Base-by-base conservation (phyloP, 1,140 invertebrate genomes). In the Nebria ingens region DNA sequence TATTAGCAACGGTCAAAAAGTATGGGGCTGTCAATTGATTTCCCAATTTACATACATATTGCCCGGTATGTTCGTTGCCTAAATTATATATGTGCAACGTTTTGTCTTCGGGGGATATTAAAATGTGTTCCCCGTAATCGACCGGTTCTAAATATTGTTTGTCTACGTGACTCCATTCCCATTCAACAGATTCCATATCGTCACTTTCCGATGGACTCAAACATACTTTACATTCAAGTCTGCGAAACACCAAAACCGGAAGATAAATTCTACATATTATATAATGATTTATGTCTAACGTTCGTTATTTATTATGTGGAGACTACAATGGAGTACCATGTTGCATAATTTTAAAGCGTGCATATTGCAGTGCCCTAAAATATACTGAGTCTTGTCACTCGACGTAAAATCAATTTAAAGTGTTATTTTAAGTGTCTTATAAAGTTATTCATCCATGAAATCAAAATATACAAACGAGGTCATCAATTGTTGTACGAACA, bases 221-320 rank as follows among this genome's bases (percentile, higher is more conserved):
- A 59, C 79, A 80, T 52, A 76, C 64, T 58, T 74, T 68, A 60
- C 77, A 79, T 23, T 73, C 60, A 52, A 80, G 68, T 56, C 75
- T 78, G 49, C 22, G 56, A 56, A 53, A 51, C 19, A 38, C n/a
- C n/a, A n/a, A n/a, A n/a, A n/a, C n/a, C n/a, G n/a, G n/a, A n/a
- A n/a, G n/a, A n/a, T n/a, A n/a, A n/a, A n/a, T n/a, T n/a, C 21
- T 1, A 17, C 2, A 53, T 53, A 22, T 29, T 52, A 23, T 53
- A 21, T 12, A 23, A 56, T 2, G 2, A 51, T 20, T n/a, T n/a
- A n/a, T n/a, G n/a, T n/a, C n/a, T n/a, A n/a, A n/a, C n/a, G n/a
- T n/a, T n/a, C n/a, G n/a, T n/a, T n/a, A n/a, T n/a, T n/a, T n/a
- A n/a, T n/a, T n/a, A n/a, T n/a, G n/a, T n/a, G n/a, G n/a, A n/a